These are phyloP conservation scores for Resseliella maxima DNA, from an alignment of 2,888 invertebrate species.

Conservation along the genomic window DNA sequence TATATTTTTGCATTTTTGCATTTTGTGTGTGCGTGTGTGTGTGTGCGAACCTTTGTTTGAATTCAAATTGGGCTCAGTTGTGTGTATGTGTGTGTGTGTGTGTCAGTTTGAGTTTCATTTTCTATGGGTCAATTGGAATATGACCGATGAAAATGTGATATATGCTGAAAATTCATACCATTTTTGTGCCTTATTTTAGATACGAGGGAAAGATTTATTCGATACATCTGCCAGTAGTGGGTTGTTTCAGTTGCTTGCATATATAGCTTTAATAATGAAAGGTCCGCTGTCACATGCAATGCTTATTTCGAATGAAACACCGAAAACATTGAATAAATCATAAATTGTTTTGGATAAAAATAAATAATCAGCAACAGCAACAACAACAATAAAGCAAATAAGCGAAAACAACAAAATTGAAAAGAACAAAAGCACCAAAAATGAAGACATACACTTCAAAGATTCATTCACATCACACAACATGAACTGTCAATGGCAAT, in stretches of 20 bases:
- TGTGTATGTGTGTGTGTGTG: background rate
- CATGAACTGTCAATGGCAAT: conserved; percentile 45
- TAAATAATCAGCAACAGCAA: conserved; percentile 53
- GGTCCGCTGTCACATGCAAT: background rate
- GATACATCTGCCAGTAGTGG: background rate
- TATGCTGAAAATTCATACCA: background rate
- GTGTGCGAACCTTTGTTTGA: background rate
- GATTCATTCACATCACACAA: background rate
- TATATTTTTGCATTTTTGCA: no score
- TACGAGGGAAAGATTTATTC: background rate
- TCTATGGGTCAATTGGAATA: background rate
- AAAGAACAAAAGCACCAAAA: background rate
- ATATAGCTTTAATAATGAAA: background rate
- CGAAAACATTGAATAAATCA: conserved; percentile 6
- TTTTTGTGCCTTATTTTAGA: background rate
- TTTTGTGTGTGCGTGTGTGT: no score
- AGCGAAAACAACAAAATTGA: background rate
- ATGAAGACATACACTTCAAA: conserved; percentile 33
- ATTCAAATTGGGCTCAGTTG: background rate
- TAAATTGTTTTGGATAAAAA: conserved; percentile 42
- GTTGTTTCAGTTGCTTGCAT: background rate
- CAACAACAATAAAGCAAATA: conserved; percentile 36
- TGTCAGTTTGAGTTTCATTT: background rate
- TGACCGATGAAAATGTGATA: conserved; percentile 34
- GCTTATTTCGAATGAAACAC: background rate